Conservation (phyloP, 1,140 invertebrate species). For the Aphidius ervi region DNA sequence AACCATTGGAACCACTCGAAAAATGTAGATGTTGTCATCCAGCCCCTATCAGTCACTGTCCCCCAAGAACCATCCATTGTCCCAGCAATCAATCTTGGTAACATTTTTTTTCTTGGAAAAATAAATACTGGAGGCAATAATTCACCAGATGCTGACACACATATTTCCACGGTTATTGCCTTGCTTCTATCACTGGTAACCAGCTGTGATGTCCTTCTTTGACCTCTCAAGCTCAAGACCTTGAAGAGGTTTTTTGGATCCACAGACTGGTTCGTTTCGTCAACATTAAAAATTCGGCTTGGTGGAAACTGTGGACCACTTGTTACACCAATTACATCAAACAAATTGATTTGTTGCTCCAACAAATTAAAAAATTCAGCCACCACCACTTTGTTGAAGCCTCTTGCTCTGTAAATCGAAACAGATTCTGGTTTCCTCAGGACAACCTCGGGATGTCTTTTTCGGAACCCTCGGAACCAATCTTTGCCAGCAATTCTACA, state of each 20-base stretch:
- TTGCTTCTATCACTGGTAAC: constrained; percentile 34
- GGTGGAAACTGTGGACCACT: constrained; percentile 24
- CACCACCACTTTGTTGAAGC: constrained; percentile 36
- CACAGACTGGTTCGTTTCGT: constrained; percentile 34
- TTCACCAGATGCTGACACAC: constrained; percentile 32
- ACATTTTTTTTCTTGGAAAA: constrained; percentile 28
- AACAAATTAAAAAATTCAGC: constrained; percentile 30
- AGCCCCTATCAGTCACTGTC: constrained; percentile 18
- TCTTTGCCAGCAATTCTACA: constrained; percentile 26
- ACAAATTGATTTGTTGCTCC: constrained; percentile 6
- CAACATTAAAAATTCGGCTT: constrained; percentile 32
- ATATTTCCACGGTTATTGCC: constrained; percentile 31
- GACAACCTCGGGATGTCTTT: constrained; percentile 30
- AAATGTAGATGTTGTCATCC: constrained; percentile 28
- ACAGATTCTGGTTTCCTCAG: constrained; percentile 33
- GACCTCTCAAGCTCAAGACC: constrained; percentile 33
- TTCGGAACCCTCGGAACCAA: constrained; percentile 32
- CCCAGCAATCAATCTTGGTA: no score
- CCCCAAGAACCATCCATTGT: neutral
- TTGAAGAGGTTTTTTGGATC: constrained; percentile 34
- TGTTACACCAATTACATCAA: no score
- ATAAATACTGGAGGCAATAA: constrained; percentile 37
- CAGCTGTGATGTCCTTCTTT: constrained; percentile 35
- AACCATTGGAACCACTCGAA: constrained; percentile 28
- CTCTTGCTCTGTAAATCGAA: constrained; percentile 31